These are phyloP conservation scores for Hoplodrina ambigua DNA, from an alignment of 2,888 invertebrate species.

Conservation along the genomic window DNA sequence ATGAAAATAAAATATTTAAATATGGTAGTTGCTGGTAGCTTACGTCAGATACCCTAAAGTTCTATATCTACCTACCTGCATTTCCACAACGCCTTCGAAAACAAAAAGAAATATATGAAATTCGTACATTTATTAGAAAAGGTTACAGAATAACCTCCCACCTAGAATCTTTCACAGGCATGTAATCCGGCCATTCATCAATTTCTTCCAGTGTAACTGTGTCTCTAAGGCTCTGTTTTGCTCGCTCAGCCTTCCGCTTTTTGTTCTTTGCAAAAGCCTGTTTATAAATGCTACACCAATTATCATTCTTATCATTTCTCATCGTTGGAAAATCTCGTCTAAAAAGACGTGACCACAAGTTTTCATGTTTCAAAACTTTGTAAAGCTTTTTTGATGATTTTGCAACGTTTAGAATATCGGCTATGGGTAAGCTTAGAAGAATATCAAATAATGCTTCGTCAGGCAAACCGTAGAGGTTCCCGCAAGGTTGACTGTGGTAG, in stretches of 20 bases:
- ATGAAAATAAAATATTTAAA: neutral
- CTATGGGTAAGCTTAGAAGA: conserved; percentile 64
- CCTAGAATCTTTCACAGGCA: conserved; percentile 58
- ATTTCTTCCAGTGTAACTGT: conserved; percentile 51
- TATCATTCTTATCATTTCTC: conserved; percentile 51
- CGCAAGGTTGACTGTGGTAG: conserved; percentile 63
- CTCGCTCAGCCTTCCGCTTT: conserved; percentile 32
- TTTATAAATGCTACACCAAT: conserved; percentile 67
- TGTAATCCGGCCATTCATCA: conserved; percentile 57
- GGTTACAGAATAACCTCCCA: conserved; percentile 70
- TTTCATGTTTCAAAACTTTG: conserved; percentile 65
- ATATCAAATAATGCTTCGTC: conserved; percentile 68
- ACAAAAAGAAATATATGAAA: neutral
- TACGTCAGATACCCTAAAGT: too few species aligned
- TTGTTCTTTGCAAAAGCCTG: conserved; percentile 59
- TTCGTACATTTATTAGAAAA: conserved; percentile 6
- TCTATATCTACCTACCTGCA: too few species aligned
- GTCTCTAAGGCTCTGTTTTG: neutral
- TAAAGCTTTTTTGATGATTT: conserved; percentile 69
- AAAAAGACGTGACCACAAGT: conserved; percentile 70
- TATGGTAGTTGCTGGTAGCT: too few species aligned
- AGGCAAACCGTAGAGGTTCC: conserved; percentile 70
- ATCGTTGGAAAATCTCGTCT: conserved; percentile 70
- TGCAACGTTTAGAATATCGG: conserved; percentile 67
- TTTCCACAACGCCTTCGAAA: neutral